Evolutionary conservation across 2,113 vertebrate species (phyloP), one percentile per base, ranked within the genome.

Genomic region (Brachirus orientalis): DNA sequence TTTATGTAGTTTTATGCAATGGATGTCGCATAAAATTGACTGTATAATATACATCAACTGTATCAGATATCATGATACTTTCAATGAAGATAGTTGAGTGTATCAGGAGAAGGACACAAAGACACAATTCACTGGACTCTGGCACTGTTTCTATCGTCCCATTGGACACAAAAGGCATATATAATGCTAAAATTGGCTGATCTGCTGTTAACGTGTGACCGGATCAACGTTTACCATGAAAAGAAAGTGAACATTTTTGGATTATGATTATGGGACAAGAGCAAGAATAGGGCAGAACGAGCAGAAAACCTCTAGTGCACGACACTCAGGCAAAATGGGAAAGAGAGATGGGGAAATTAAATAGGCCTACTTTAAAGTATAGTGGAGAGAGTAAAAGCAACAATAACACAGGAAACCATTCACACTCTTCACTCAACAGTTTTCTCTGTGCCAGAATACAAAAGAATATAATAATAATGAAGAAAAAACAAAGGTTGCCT

Each of bases 321-420:
- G 8, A 43, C 12, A 17, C 59, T 69, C 44, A 69, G 22, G 46
- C 51, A 46, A 58, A 52, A 66, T 9, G 50, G 20, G 35, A 56
- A 83, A 52, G 13, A 78, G 73, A 63, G 62, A n/a, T n/a, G n/a
- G 50, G 55, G 22, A 74, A 74, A 83, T 71, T 4, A 72, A 75
- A 78, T 20, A 1, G 54, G 65, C 73, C 28, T 58, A 50, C 75
- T 79, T 70, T 61, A 35, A 56, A 59, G 58, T 62, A 4, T 28
- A 63, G 20, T 73, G 52, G 48, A 77, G 61, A 63, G 41, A 48
- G 46, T 22, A 71, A 73, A 22, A 10, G 68, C 41, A 86, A 69
- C 62, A 86, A 70, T 83, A 87, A 83, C 76, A 75, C 28, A 73
- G 75, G 72, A 82, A 78, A 75, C 38, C 60, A 73, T 83, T 72